Evolutionary conservation across 2,113 vertebrate species (phyloP).

Genomic region (Ptilorrhoa leucosticta): DNA sequence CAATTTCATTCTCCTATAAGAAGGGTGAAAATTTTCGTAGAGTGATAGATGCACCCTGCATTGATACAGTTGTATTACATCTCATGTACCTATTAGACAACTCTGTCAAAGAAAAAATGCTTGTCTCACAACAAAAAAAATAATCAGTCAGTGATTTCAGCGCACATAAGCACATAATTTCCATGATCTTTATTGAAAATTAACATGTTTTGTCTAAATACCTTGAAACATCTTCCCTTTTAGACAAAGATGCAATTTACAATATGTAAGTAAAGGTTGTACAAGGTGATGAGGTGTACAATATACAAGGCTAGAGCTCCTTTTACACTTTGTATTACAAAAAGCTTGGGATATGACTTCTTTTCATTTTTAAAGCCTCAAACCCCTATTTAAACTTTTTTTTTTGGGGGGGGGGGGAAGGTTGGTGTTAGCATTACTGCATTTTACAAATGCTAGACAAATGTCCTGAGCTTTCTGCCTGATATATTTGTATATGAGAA

Average conservation of each 20-base stretch:
- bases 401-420: neutral
- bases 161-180: neutral
- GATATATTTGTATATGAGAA: neutral
- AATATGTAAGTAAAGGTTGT: neutral
- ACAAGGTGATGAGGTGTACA: neutral
- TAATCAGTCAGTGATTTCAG: neutral
- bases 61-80: neutral
- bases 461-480: neutral
- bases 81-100: neutral
- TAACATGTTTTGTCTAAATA: neutral
- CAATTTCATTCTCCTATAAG: neutral
- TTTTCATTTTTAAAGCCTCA: neutral
- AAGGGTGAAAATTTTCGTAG: neutral
- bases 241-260: neutral
- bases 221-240: neutral
- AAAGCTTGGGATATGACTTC: neutral
- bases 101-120: neutral
- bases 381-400: neutral
- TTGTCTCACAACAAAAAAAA: neutral
- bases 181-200: neutral
- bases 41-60: neutral
- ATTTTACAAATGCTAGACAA: neutral
- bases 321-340: neutral
- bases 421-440: rapidly evolving
- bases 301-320: neutral